Evolutionary conservation across 2,888 invertebrate genomes (phyloP).

Genomic region (Polydrusus pterygomalis): DNA sequence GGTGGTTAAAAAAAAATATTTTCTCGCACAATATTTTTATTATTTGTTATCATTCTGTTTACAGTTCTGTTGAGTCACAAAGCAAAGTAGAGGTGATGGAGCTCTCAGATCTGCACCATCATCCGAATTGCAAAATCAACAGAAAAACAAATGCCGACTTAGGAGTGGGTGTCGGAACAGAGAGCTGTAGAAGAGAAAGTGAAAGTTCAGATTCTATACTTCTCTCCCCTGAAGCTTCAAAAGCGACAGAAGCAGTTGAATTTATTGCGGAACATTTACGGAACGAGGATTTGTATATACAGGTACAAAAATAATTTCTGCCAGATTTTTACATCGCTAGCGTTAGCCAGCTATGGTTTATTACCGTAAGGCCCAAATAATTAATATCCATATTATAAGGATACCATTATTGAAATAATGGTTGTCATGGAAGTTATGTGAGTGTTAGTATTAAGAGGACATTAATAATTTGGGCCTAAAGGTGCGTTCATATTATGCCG

Average conservation of each 20-base stretch:
- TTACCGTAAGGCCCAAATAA: too few relatives aligned
- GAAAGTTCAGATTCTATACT: slow-evolving; percentile 94
- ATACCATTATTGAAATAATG: too few relatives aligned
- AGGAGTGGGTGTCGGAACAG: slow-evolving; percentile 77
- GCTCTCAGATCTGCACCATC: slow-evolving; percentile 94
- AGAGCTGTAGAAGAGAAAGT: slow-evolving; percentile 87
- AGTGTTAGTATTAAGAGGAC: too few relatives aligned
- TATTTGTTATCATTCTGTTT: slow-evolving; percentile 49
- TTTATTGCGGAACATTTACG: slow-evolving; percentile 98
- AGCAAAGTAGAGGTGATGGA: slow-evolving; percentile 96
- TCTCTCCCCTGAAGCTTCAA: slow-evolving; percentile 93
- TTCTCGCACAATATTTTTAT: too few relatives aligned
- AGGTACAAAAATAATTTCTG: slow-evolving; percentile 77
- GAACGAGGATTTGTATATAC: slow-evolving; percentile 98
- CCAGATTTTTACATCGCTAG: too few relatives aligned
- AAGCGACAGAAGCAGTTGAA: slow-evolving; percentile 97
- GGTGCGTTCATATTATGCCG: neutral
- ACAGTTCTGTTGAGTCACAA: slow-evolving; percentile 83
- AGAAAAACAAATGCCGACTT: slow-evolving; percentile 80
- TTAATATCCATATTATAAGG: too few relatives aligned
- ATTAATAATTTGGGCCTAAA: too few relatives aligned
- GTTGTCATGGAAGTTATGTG: too few relatives aligned
- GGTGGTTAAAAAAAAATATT: too few relatives aligned
- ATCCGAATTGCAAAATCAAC: slow-evolving; percentile 96
- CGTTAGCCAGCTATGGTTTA: too few relatives aligned